phyloP scores from a whole-genome alignment of 2,797 vertebrate species.

The Acanthiza pusilla region DNA sequence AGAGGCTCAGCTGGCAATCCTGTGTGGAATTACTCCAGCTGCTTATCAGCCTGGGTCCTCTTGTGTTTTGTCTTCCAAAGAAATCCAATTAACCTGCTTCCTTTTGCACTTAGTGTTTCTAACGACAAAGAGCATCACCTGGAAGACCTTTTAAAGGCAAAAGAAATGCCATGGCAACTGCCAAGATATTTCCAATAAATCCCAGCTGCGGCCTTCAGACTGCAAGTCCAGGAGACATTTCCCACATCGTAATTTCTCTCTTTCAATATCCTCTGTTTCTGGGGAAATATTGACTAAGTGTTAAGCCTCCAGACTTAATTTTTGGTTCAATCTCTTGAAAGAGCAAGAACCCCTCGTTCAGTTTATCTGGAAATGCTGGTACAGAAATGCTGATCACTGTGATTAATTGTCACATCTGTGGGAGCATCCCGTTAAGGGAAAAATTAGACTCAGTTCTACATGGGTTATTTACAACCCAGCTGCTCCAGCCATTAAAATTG shows the following conservation, averaged over 20 bases:
- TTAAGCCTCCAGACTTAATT: slow-evolving; percentile 16
- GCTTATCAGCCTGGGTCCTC: neutral
- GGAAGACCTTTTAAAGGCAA: neutral
- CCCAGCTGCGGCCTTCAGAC: neutral
- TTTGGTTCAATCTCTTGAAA: neutral
- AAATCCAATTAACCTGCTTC: slow-evolving; percentile 25
- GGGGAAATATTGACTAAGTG: neutral
- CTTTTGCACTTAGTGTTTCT: slow-evolving; percentile 7
- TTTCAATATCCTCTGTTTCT: neutral
- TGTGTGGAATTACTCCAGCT: neutral
- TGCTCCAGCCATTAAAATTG: slow-evolving; percentile 64
- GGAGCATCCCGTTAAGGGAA: slow-evolving; percentile 40
- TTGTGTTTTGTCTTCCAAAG: neutral
- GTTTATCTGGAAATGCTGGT: slow-evolving; percentile 29
- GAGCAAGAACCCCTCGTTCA: neutral
- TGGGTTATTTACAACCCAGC: slow-evolving; percentile 70
- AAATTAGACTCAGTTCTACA: slow-evolving; percentile 30
- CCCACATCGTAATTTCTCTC: neutral
- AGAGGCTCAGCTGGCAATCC: neutral
- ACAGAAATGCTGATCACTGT: slow-evolving; percentile 1
- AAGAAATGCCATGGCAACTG: slow-evolving; percentile 37
- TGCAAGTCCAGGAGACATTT: neutral
- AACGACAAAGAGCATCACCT: slow-evolving; percentile 26
- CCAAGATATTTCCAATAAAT: slow-evolving; percentile 5
- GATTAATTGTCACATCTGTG: slow-evolving; percentile 64